Base-by-base conservation (phyloP, 2,888 invertebrate genomes). In the Nomada hirtipes region DNA sequence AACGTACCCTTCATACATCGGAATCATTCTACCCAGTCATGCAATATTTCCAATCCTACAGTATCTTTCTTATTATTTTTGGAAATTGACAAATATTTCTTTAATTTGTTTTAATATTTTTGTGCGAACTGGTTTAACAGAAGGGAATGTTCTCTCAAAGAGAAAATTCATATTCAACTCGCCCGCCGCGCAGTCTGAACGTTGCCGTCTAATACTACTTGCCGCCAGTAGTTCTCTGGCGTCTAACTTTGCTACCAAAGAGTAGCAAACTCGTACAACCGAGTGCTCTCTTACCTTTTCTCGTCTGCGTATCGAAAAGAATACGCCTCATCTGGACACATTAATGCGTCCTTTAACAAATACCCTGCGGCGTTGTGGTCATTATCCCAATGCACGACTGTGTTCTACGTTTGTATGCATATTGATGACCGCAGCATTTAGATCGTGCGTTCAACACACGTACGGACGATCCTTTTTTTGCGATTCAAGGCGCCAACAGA, bases 331-430 rank as follows among this genome's bases (percentile, higher is more conserved):
- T 36, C 53, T 55, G 53, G 63, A 68, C 36, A 57, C 78, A 57
- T 79, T 69, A 69, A 63, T 47, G 55, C 69, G 55, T 68, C 69
- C 20, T 68, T 79, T 50, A 64, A 60, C 68, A 79, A 64, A 65
- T 36, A 57, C 47, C 78, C 78, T 18, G 23, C 55, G 78, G 78
- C 63, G n/a, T 23, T 13, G 57, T 23, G 47, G 68, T 68, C 75
- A 74, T 79, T 75, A 78, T 73, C 77, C 57, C 65, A 60, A 75
- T 69, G 78, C 13, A 44, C 47, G 53, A 15, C 60, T 55, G 20
- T 67, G 60, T 44, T 63, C 71, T 20, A 15, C 18, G 47, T 76
- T 55, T 26, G 55, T 63, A 42, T 55, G 60, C 71, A 50, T 63
- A 70, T 76, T 29, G 70, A 53, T 61, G 70, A 47, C 20, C 26